Evolutionary conservation across 2,888 invertebrate genomes (phyloP), one percentile per base, ranked within the genome.

Genomic region (Ennomos fuscantarius): DNA sequence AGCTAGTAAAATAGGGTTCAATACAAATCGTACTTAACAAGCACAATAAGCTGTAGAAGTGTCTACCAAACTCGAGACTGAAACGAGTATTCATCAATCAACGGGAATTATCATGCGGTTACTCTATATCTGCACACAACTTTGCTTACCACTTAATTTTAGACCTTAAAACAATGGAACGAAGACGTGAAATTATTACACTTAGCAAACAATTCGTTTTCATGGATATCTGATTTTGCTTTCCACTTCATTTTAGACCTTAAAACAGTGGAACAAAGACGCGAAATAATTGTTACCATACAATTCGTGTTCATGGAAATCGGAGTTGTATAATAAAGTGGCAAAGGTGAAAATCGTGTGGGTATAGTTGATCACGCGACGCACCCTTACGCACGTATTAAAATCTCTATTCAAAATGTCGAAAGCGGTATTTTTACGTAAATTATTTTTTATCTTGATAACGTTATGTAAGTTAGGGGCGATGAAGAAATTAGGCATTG

Each of bases 81-180:
- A 63, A 52, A 57, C 52, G 15, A 64, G 68, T 73, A 70, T 79
- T 84, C 84, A 84, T 84, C 84, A 85, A 85, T 84, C 85, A 85
- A 53, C 73, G 62, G 65, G 65, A 66, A 75, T 81, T 81, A 82
- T 83, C 79, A 79, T 75, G 80, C 70, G 75, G 76, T 76, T 62
- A 59, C 69, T 64, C 55, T 59, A 57, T 62, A 50, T 57, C 42
- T 44, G 67, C 56, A 67, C 72, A 69, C 61, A 65, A 65, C 65
- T 63, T 51, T 39, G 46, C 9, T 33, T 33, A 11, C 43, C 46
- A 58, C 8, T 3, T 41, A 6, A 59, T 43, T 49, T 31, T 24
- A 33, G 33, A 52, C 55, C 49, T 44, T 62, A 55, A 47, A 3
- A 8, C 45, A 33, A 31, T 2, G 32, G 46, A 1, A 12, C 13